A percentile compares a stretch with the other conserved stretches of the same genome.
Evolutionary conservation across 2,888 invertebrate species (phyloP).

Genomic region (Eupithecia vulgata): DNA sequence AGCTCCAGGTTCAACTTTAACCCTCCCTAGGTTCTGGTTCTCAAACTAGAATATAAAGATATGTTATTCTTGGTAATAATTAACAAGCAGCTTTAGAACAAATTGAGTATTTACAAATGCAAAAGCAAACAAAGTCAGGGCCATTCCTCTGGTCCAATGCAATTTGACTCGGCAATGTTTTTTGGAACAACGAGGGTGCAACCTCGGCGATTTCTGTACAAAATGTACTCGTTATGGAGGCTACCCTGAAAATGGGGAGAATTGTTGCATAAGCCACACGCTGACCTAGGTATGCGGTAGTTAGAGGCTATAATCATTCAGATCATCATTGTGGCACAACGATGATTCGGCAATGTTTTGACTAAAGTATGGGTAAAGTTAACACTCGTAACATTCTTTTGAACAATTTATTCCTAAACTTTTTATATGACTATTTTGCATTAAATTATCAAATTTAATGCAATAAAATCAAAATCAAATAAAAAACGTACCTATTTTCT

Average conservation of each 20-base stretch:
- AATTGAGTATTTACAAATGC: background rate
- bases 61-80: too few species aligned
- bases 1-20: too few species aligned
- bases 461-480: too few species aligned
- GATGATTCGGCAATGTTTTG: too few species aligned
- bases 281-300: background rate
- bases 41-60: background rate
- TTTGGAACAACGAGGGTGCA: constrained; percentile 36
- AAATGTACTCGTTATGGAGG: constrained; percentile 21
- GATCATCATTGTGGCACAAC: background rate
- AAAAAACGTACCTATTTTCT: too few species aligned
- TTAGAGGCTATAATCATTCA: background rate
- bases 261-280: background rate
- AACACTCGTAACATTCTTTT: too few species aligned
- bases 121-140: background rate
- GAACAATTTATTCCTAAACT: too few species aligned
- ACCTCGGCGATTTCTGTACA: constrained; percentile 29
- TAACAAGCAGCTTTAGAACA: background rate
- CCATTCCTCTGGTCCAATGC: background rate
- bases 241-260: constrained; percentile 18
- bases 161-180: constrained; percentile 30
- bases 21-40: background rate
- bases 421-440: too few species aligned
- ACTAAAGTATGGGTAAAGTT: too few species aligned
- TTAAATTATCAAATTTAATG: too few species aligned